Evolutionary conservation across 2,113 vertebrate species (phyloP).

Genomic region (Antechinus flavipes): DNA sequence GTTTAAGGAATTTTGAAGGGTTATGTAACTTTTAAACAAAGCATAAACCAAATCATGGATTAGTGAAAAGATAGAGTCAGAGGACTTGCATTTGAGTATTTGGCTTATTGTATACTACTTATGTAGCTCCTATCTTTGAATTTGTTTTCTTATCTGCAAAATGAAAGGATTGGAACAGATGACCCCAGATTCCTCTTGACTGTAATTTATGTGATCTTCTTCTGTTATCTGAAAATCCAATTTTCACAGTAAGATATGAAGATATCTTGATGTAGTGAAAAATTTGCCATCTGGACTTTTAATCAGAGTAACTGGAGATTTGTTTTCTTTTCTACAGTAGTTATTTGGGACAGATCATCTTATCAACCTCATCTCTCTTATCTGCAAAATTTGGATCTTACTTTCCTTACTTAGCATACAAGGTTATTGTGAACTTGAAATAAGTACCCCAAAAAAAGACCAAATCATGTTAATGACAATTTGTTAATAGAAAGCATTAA

Average conservation of each 20-base stretch:
- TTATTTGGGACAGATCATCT: background rate
- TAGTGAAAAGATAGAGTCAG: background rate
- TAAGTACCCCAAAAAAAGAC: background rate
- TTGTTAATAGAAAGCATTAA: background rate
- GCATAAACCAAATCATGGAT: background rate
- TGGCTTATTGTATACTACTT: background rate
- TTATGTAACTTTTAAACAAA: background rate
- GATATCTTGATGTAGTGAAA: background rate
- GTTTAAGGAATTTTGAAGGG: background rate
- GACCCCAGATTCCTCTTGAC: background rate
- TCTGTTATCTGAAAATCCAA: background rate
- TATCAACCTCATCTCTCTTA: background rate
- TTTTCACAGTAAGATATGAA: background rate
- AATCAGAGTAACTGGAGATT: background rate
- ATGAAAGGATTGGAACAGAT: background rate
- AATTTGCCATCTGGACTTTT: background rate
- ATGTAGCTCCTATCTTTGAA: background rate
- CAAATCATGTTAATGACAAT: constrained; percentile 39
- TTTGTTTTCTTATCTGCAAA: background rate
- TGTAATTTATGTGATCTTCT: background rate
- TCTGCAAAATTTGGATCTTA: background rate
- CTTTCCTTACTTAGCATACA: background rate
- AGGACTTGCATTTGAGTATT: background rate
- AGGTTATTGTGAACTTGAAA: background rate
- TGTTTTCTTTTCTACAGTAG: background rate